Evolutionary conservation across 1,140 invertebrate species (phyloP).

Genomic region (Geopemphigus sp.): DNA sequence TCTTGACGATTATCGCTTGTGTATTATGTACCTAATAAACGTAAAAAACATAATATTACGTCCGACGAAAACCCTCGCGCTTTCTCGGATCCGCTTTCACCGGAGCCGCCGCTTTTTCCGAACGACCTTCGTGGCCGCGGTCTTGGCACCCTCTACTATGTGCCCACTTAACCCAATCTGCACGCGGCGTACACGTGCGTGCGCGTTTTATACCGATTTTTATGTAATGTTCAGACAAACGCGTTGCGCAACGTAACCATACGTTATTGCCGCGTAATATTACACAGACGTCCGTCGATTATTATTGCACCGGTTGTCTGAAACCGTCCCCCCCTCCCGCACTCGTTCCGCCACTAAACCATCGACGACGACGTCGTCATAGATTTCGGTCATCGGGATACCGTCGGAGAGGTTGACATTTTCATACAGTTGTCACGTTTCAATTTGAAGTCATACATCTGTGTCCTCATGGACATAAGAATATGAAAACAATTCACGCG

Average conservation of each 20-base stretch:
- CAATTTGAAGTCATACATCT: too few species aligned
- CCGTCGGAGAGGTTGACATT: too few species aligned
- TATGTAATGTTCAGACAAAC: conserved; percentile 18
- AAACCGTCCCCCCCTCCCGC: not conserved
- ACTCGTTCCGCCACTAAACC: not conserved
- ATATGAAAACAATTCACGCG: too few species aligned
- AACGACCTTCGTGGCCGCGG: conserved; percentile 4
- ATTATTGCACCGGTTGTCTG: not conserved
- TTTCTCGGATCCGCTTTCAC: conserved; percentile 10
- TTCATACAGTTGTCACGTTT: too few species aligned
- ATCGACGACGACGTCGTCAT: too few species aligned
- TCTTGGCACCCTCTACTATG: conserved; percentile 10
- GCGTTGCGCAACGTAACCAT: not conserved
- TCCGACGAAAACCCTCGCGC: not conserved
- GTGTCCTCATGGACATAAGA: too few species aligned
- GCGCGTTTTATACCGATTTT: not conserved
- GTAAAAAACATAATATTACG: too few species aligned
- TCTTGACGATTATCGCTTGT: too few species aligned
- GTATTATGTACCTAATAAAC: too few species aligned
- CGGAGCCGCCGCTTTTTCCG: conserved; percentile 18
- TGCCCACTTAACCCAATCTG: too few species aligned
- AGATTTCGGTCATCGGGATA: too few species aligned
- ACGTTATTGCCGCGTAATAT: not conserved
- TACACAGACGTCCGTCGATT: not conserved
- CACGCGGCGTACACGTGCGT: not conserved